Base-by-base conservation (phyloP, 1,140 invertebrate genomes). In the Kradibia gibbosae region DNA sequence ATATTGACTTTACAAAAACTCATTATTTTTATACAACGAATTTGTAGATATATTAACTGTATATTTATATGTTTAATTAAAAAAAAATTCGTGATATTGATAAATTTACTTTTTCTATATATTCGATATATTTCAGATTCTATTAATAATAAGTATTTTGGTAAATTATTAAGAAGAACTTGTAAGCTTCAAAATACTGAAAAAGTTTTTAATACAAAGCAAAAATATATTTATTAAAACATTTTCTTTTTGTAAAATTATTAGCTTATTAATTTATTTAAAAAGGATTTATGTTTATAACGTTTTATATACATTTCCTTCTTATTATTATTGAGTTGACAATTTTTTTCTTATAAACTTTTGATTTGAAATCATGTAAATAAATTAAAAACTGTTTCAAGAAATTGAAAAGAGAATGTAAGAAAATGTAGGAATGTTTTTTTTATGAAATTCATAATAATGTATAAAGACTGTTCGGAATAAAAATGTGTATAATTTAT, bases 401-500 rank as follows among this genome's bases (percentile, higher is more conserved):
- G 11, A 36, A 67, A 67, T 67, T 22, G 34, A 39, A 67, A 67
- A 0, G 1, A 39, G n/a, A 39, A 67, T 39, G 62, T 67, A 39
- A 45, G 5, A 45, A 13, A 5, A 67, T n/a, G 62, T 67, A 39
- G 0, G 34, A 67, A 67, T 67, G 34, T 67, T 22, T 67, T 39
- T 39, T 1, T 8, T 67, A 67, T 67, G 22, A 67, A 25, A 67
- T 67, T 77, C 71, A 81, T 82, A 71, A 60, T 74, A 70, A 62
- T 60, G 48, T 48, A 80, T 60, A 83, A 83, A 80, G 77, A 75
- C 72, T 70, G 62, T 82, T 48, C 25, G 36, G n/a, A 55, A 60
- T 81, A 70, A 67, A 81, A 75, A 76, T 81, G 62, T 48, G 73
- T 81, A 20, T 76, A 81, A 45, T 76, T 76, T 73, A 75, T 7